Percentiles rank a stretch among this genome's conserved stretches.
Evolutionary conservation across 2,113 vertebrate genomes (phyloP).

Genomic region (Limnothrissa miodon): DNA sequence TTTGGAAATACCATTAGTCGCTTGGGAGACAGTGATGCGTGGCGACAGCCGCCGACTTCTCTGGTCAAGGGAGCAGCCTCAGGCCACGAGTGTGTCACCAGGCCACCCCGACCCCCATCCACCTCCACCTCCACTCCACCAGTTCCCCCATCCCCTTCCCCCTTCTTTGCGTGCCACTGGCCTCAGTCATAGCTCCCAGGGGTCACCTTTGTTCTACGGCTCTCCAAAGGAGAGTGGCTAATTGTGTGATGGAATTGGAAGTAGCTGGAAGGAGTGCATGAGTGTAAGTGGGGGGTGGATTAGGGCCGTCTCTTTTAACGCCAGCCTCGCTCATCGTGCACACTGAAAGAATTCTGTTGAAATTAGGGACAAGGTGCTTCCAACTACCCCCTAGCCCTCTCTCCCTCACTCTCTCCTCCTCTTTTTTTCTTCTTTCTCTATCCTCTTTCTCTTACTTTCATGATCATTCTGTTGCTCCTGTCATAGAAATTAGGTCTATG

Average conservation of each 20-base stretch:
- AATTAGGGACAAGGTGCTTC: constrained; percentile 35
- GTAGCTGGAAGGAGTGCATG: neutral
- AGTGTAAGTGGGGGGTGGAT: neutral
- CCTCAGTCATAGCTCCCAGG: constrained; percentile 35
- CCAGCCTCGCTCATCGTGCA: constrained; percentile 65
- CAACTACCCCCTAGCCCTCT: neutral
- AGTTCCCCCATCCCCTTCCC: neutral
- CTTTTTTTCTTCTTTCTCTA: constrained; percentile 20
- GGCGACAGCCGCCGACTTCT: constrained; percentile 71
- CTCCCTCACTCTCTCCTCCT: constrained; percentile 50
- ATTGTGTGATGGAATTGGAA: constrained; percentile 54
- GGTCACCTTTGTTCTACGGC: constrained; percentile 71
- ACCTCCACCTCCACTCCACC: neutral
- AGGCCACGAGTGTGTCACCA: constrained; percentile 65
- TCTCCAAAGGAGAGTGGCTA: constrained; percentile 62
- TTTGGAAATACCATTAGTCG: constrained; percentile 74
- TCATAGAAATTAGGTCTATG: constrained; percentile 66
- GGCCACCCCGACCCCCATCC: constrained; percentile 27
- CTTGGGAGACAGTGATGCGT: constrained; percentile 68
- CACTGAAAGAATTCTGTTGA: constrained; percentile 46
- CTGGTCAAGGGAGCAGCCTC: constrained; percentile 65
- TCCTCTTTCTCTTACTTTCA: constrained; percentile 1
- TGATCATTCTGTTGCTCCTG: constrained; percentile 55
- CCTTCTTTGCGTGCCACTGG: constrained; percentile 24
- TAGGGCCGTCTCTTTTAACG: constrained; percentile 12